Evolutionary conservation across 1,140 invertebrate species (phyloP), one percentile per base, ranked within the genome.

Genomic region (Drosophila equinoxialis): DNA sequence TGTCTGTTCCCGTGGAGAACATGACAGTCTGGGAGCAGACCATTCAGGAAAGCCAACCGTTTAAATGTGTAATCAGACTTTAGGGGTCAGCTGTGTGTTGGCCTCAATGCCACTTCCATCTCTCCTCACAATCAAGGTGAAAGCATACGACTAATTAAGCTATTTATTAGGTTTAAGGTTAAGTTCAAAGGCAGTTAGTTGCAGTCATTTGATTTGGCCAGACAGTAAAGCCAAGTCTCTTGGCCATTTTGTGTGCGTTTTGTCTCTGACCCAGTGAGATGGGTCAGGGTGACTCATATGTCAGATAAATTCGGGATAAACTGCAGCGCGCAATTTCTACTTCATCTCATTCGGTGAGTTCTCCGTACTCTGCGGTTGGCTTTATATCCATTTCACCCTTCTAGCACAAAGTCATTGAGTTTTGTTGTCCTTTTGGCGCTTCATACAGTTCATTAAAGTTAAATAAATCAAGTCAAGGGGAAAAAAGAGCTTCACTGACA

Each of bases 111-210:
- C 6, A 7, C 42, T 76, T 59, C 59, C 30, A 30, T 42, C 20
- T 39, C 33, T 65, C 54, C 55, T 64, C 60, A 23, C 65, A 59
- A 41, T 58, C 73, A 77, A 77, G 74, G 75, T 78, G 76, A 73
- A 73, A 60, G 39, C 75, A 59, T 35, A 45, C 37, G 69, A 78
- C 76, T 78, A 78, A 78, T 78, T 78, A 78, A 78, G 76, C 76
- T 78, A 78, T 78, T 78, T 78, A 78, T 78, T 79, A 78, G 76
- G 75, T 79, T 79, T 78, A 69, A 78, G 76, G 76, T 78, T 64
- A 68, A 79, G 76, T 78, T 78, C 76, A 78, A 78, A 64, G 62
- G 54, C 76, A 78, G 76, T 78, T 77, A 72, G 74, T 71, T 77
- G 74, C 74, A 78, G 68, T 77, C 68, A 61, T 77, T 71, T 58